Evolutionary conservation across 2,113 vertebrate genomes (phyloP).

Genomic region (Neodon shergylaensis): DNA sequence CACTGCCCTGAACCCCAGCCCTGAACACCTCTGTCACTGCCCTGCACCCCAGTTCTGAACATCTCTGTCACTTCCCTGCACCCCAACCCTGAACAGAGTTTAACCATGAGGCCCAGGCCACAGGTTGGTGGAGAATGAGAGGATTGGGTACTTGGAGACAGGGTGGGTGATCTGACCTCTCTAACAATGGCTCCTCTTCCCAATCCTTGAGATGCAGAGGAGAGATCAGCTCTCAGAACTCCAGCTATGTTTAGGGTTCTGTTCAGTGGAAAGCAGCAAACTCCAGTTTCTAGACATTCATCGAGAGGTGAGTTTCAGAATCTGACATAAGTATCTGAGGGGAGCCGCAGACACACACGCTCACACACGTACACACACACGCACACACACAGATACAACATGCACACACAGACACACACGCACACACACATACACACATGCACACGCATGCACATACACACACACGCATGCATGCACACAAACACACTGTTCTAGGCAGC

Average conservation of each 20-base stretch:
- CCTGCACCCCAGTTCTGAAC: background rate
- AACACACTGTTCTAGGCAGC: fast-evolving
- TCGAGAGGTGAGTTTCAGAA: fast-evolving
- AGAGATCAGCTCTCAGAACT: no score
- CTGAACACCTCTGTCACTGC: background rate
- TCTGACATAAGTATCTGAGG: background rate
- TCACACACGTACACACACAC: no score
- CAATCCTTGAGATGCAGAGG: fast-evolving
- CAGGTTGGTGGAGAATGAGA: background rate
- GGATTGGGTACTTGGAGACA: fast-evolving
- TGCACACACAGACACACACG: fast-evolving
- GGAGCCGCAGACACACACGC: background rate
- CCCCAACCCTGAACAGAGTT: background rate
- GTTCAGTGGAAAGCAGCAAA: fast-evolving
- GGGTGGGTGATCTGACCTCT: fast-evolving
- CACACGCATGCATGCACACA: no score
- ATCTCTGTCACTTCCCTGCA: no score
- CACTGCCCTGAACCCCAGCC: no score
- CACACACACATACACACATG: no score
- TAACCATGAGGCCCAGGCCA: background rate
- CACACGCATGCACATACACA: no score
- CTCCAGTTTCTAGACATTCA: fast-evolving
- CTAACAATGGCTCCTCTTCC: fast-evolving
- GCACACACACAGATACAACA: fast-evolving
- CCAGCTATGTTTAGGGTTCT: no score